phyloP scores from a whole-genome alignment of 2,113 vertebrate species.

The Hemibates koningsi region DNA sequence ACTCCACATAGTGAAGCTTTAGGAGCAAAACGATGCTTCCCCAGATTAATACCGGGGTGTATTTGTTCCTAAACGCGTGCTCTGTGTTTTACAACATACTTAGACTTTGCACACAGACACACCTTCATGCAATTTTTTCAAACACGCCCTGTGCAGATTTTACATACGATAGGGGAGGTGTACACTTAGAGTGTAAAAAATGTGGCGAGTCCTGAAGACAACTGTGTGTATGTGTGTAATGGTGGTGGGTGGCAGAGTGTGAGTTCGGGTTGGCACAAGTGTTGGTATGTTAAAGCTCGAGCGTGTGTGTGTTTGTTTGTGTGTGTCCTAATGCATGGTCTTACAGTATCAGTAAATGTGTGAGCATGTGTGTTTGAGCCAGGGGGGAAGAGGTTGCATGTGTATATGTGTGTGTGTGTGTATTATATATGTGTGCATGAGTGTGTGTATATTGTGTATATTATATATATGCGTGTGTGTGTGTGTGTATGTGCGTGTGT shows the following conservation, averaged over 20 bases:
- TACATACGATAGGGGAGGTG: background rate
- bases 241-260: conserved; percentile 37
- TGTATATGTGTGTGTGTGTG: background rate
- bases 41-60: background rate
- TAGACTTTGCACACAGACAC: background rate
- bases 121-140: background rate
- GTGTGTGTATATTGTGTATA: background rate
- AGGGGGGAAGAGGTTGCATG: conserved; percentile 13
- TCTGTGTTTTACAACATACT: background rate
- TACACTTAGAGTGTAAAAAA: conserved; percentile 8
- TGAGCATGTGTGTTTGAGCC: background rate
- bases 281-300: conserved; percentile 13
- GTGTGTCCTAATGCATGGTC: background rate
- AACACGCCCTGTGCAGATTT: background rate
- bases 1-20: conserved; percentile 40
- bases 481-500: background rate
- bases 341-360: conserved; percentile 21
- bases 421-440: background rate
- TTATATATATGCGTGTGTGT: background rate
- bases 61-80: background rate
- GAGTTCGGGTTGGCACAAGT: conserved; percentile 25
- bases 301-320: background rate
- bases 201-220: background rate
- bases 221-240: background rate
- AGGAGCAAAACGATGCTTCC: conserved; percentile 41